Percentiles rank a stretch among this genome's conserved stretches.
These are phyloP conservation scores for Ceuthmochares aereus DNA, from an alignment of 2,113 vertebrate genomes.

Conservation along the genomic window DNA sequence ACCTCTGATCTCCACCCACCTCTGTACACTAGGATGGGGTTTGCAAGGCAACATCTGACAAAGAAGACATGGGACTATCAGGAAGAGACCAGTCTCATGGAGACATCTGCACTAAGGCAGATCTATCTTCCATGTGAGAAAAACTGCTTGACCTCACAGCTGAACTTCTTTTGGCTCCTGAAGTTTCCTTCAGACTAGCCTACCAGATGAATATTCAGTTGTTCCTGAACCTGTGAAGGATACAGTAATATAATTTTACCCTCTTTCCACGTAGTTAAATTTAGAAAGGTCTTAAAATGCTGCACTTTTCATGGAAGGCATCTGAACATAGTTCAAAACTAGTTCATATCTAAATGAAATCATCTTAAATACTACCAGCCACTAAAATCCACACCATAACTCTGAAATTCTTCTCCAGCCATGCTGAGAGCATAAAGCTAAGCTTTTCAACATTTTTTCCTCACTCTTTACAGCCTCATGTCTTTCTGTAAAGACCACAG, in stretches of 20 bases:
- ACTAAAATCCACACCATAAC: neutral
- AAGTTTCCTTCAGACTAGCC: neutral
- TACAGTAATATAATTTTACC: neutral
- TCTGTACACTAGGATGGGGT: neutral
- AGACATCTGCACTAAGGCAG: neutral
- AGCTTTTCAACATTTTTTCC: neutral
- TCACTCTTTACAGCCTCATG: neutral
- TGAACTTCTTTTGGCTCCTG: neutral
- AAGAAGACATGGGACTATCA: neutral
- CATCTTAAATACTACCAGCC: neutral
- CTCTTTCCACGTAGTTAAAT: neutral
- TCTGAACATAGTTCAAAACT: neutral
- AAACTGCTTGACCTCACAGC: neutral
- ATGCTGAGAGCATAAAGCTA: neutral
- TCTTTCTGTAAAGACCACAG: neutral
- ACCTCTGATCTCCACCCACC: neutral
- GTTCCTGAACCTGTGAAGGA: neutral
- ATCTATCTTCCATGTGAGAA: neutral
- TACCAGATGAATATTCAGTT: neutral
- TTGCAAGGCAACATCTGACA: neutral
- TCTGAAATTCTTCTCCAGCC: neutral
- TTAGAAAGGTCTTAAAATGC: neutral
- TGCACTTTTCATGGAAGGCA: neutral
- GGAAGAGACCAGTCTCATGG: neutral
- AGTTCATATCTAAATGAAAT: neutral